Evolutionary conservation across 2,113 vertebrate species (phyloP), one percentile per base, ranked within the genome.

Genomic region (Zootoca vivipara): DNA sequence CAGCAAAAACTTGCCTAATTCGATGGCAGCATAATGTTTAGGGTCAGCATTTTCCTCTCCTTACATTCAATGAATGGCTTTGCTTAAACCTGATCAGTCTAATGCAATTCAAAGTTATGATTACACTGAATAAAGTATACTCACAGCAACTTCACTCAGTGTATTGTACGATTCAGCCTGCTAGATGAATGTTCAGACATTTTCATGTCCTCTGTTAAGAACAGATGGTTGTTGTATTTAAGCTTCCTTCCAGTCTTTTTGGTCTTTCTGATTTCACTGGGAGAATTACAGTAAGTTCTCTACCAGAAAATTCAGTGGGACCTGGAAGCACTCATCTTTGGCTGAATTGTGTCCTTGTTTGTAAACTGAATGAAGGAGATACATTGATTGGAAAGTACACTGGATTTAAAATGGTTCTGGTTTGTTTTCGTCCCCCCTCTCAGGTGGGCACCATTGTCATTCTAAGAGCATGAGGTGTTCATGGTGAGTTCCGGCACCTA

Each of bases 41-140:
- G 89, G 88, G 73, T 87, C 92, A 90, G 91, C 91, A 35, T 84
- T 90, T 87, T 82, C 87, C 89, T 80, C 85, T 77, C 5, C 64
- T 73, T 80, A 64, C 1, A 62, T 10, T 56, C 83, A 42, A 83
- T 26, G 7, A 81, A 86, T 3, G 7, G 46, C 7, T 33, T 42
- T 83, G 56, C 52, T 77, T 52, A n/a, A 80, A 82, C 28, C 16
- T 42, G 33, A 75, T 85, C 24, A 62, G 33, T 26, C 30, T 30
- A 40, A 74, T 85, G 72, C n/a, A 40, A 20, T 58, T 16, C 72
- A 64, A 62, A 38, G n/a, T 46, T 56, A 22, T 22, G 69, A 62
- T 74, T 85, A 67, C 38, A 9, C 38, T 70, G 38, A 46, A 70
- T 30, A 83, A 16, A 72, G 67, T 65, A 15, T 33, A 13, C 12